Evolutionary conservation across 2,888 invertebrate genomes (phyloP).

Genomic region (Actias luna): DNA sequence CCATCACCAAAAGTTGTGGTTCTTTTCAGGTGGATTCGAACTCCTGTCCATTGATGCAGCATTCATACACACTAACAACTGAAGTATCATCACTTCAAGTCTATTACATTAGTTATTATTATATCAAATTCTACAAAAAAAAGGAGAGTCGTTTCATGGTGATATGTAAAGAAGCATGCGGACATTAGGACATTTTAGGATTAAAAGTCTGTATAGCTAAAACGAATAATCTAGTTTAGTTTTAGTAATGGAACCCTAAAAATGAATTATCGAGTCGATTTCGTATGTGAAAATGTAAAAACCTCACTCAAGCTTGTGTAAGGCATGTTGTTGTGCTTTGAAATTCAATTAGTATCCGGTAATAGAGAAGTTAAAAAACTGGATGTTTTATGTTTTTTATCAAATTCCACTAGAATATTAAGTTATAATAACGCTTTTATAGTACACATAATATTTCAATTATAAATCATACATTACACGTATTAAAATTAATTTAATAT

Average conservation of each 20-base stretch:
- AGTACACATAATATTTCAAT: background rate
- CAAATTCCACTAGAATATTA: background rate
- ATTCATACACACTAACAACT: too few species aligned
- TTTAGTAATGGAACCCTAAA: background rate
- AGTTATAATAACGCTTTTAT: background rate
- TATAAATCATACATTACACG: too few species aligned
- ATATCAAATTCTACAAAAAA: too few species aligned
- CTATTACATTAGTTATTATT: too few species aligned
- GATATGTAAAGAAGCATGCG: too few species aligned
- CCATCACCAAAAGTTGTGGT: too few species aligned
- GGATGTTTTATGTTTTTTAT: background rate
- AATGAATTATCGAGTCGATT: background rate
- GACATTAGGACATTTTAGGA: too few species aligned
- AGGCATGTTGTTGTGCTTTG: background rate
- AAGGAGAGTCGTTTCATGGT: too few species aligned
- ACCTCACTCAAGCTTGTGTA: background rate
- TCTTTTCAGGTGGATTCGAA: too few species aligned
- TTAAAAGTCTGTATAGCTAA: background rate
- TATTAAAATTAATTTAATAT: too few species aligned
- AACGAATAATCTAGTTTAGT: background rate
- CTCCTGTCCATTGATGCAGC: too few species aligned
- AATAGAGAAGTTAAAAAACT: background rate
- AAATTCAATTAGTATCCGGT: background rate
- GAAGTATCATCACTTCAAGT: too few species aligned
- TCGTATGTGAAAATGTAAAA: background rate